Percentiles rank a stretch among this genome's conserved stretches.
These are phyloP conservation scores for Propithecus perrieri DNA, from an alignment of 2,797 vertebrate species.

Conservation along the genomic window DNA sequence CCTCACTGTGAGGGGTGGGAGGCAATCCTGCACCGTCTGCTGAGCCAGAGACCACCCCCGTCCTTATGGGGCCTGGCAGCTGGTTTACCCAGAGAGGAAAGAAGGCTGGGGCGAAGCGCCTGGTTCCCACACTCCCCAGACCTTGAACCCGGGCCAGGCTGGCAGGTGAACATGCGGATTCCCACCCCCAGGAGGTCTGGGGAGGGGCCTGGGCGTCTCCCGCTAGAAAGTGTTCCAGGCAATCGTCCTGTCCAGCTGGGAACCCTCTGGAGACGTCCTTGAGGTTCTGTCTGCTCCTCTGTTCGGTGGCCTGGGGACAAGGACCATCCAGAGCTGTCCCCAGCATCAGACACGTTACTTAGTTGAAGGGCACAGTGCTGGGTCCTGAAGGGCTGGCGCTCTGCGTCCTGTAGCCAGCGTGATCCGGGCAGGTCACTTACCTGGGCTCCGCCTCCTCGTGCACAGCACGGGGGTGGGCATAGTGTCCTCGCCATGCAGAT, in stretches of 20 bases:
- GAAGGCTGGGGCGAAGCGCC: not conserved
- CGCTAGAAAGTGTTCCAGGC: not conserved
- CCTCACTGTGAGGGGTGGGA: not conserved
- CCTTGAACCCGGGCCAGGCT: not conserved
- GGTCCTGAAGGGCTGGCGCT: fast-evolving
- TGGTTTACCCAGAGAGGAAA: not conserved
- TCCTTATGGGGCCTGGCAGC: not conserved
- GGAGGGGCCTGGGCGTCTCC: not conserved
- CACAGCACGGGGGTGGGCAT: fast-evolving
- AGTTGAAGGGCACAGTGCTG: not conserved
- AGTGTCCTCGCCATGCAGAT: not conserved
- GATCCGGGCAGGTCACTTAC: not conserved
- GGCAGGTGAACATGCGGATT: not conserved
- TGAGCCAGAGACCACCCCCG: not conserved
- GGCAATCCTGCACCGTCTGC: not conserved
- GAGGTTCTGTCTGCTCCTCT: not conserved
- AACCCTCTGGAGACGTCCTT: not conserved
- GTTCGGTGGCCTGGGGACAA: not conserved
- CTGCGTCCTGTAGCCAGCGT: not conserved
- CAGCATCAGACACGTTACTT: not conserved
- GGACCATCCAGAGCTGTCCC: not conserved
- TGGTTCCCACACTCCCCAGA: not conserved
- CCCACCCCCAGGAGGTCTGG: not conserved
- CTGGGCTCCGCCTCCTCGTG: fast-evolving
- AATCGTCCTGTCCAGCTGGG: not conserved